Conservation (phyloP, 2,888 invertebrate species). For the Eulithis prunata region DNA sequence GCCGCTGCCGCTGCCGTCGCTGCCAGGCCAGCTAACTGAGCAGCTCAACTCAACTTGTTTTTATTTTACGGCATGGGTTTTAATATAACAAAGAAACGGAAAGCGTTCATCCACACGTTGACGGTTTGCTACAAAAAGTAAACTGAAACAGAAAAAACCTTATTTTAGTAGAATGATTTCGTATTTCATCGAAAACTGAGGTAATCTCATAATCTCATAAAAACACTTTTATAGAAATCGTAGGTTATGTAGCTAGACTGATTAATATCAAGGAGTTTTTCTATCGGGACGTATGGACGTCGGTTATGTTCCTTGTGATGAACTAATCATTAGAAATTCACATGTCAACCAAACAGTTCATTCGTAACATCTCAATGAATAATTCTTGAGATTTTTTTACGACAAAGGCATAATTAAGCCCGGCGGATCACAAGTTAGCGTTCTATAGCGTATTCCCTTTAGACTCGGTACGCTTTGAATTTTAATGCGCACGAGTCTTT, state of each 20-base stretch:
- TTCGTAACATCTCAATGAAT: slow-evolving; percentile 56
- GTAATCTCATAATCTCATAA: no score
- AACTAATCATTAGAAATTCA: slow-evolving; percentile 21
- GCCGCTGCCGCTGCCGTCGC: slow-evolving; percentile 23
- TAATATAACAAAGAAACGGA: slow-evolving; percentile 27
- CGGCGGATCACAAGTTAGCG: slow-evolving; percentile 65
- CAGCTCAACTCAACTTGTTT: slow-evolving; percentile 36
- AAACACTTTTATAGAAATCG: no score
- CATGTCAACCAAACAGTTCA: slow-evolving; percentile 33
- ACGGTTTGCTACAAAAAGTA: not conserved
- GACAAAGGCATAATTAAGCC: slow-evolving; percentile 76
- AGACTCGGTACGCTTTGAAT: slow-evolving; percentile 47
- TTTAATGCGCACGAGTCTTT: slow-evolving; percentile 47
- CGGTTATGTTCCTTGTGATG: no score
- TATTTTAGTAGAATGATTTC: no score
- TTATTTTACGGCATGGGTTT: slow-evolving; percentile 41
- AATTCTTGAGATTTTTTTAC: slow-evolving; percentile 59
- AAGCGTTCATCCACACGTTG: not conserved
- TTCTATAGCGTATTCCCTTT: slow-evolving; percentile 65
- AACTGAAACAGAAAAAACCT: no score
- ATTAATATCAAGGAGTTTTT: no score
- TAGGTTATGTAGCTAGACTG: no score
- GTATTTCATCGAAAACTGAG: no score
- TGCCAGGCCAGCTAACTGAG: slow-evolving; percentile 35
- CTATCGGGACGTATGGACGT: no score